Base-by-base conservation (phyloP, 2,113 vertebrate species). In the Jacana jacana region DNA sequence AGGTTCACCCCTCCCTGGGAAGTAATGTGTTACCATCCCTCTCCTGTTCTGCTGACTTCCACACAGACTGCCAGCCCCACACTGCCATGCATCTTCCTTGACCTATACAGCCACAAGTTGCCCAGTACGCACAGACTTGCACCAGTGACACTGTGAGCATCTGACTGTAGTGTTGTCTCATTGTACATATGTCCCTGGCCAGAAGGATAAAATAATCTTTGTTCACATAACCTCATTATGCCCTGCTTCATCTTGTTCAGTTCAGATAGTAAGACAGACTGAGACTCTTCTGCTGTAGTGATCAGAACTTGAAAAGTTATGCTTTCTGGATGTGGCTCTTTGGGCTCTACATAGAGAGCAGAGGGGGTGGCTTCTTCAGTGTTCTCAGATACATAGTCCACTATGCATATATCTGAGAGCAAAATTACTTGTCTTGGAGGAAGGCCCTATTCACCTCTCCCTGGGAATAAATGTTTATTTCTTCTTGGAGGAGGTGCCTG, bases 141-240 rank as follows among this genome's bases (percentile, higher is more conserved):
- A 98, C 33, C 14, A 86, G 81, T 15, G 83, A 44, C 57, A 33
- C 42, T 20, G 83, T 81, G 4, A 89, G 35, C 82, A 80, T 80
- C 61, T 95, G 96, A 68, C 76, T 95, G 88, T 98, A 99, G 91
- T 97, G 98, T 30, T 94, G 99, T 99, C 54, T 95, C 87, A 39
- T 98, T 98, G 81, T 99, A 98, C 97, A 98, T 98, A 75, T 95
- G 88, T 65, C 99, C 98, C 81, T 98, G 98, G 49, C 98, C 98
- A 49, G 96, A 95, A 30, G 98, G 8, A 51, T 51, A 27, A 51
- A 99, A 93, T 98, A 99, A 65, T 96, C 97, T 89, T 98, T 96
- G 11, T 98, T 98, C 30, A 99, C 97, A 85, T 98, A 98, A 98
- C 89, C 98, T 99, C 46, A 24, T 51, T 65, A 51, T 9, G 39